A percentile compares a stretch with the other conserved stretches of the same genome.
phyloP scores from a whole-genome alignment of 92 coral and sea anemone genomes.

The Isaurus tuberculatus region DNA sequence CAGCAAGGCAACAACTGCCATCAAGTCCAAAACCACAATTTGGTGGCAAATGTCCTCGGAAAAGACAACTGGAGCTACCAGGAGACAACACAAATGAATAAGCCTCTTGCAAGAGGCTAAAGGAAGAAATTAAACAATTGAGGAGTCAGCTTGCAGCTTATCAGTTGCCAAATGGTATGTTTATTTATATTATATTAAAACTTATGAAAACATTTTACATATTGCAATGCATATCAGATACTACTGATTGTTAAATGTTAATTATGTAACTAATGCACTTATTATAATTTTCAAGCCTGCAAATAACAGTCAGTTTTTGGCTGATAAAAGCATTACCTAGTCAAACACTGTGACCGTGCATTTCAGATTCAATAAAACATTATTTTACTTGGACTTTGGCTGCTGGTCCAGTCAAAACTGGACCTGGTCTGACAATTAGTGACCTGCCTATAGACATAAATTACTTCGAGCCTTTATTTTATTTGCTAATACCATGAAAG shows the following conservation, averaged over 20 bases:
- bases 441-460: too few species aligned
- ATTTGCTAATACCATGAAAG: background rate
- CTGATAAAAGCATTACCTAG: too few species aligned
- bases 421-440: too few species aligned
- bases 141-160: constrained; percentile 12
- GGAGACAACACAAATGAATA: background rate
- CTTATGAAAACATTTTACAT: too few species aligned
- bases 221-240: too few species aligned
- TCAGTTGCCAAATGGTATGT: background rate
- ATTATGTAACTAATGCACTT: background rate
- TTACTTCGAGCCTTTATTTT: background rate
- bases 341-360: too few species aligned
- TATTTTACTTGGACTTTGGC: too few species aligned
- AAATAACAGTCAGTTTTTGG: too few species aligned
- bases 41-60: constrained; percentile 9
- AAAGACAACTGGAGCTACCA: background rate
- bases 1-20: background rate
- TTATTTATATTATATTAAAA: too few species aligned
- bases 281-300: too few species aligned
- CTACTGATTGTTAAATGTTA: background rate
- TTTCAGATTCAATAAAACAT: too few species aligned
- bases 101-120: background rate
- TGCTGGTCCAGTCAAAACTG: too few species aligned
- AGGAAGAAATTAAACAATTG: background rate
- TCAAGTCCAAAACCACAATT: background rate